Evolutionary conservation across 1,140 invertebrate genomes (phyloP), one percentile per base, ranked within the genome.

Genomic region (Carposina sasakii): DNA sequence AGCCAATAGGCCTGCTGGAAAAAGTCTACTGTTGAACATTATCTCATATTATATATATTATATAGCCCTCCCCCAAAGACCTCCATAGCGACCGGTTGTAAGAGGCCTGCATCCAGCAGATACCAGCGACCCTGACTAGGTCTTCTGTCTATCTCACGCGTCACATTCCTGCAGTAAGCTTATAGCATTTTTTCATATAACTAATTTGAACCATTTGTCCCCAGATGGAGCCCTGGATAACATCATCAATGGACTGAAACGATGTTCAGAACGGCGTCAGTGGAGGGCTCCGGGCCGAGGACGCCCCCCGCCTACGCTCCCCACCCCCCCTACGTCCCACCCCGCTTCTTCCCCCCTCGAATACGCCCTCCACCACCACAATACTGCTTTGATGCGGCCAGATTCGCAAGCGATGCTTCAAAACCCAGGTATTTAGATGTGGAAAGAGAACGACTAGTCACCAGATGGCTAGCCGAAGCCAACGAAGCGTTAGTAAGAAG

Each of bases 321-420:
- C 6, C 76, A 76, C 51, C 70, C 74, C 39, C 66, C 71, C 9
- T 75, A 74, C 63, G 63, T 64, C 30, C 74, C 73, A 12, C 74
- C 74, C 30, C 72, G 76, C 17, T 72, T 81, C 60, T 82, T 77
- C 55, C 81, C 81, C 15, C 77, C 81, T 5, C 65, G 82, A 20
- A 76, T 84, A 42, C 65, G 76, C 2, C 75, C 75, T 0, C 84
- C 81, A 12, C 81, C 77, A 28, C 82, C 81, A 3, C 81, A 85
- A 33, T 84, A 86, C 62, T 85, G 83, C 63, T 86, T 86, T 64
- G 84, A 86, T 52, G 84, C 84, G 3, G 84, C 84, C 1, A 72
- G 81, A 31, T 86, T 86, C 72, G 82, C 81, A 36, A 79, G 78
- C 56, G 84, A 86, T 45, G 76, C 78, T 15, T 81, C 81, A 15